Base-by-base conservation (phyloP, 2,888 invertebrate species). In the Pheosia gnoma region DNA sequence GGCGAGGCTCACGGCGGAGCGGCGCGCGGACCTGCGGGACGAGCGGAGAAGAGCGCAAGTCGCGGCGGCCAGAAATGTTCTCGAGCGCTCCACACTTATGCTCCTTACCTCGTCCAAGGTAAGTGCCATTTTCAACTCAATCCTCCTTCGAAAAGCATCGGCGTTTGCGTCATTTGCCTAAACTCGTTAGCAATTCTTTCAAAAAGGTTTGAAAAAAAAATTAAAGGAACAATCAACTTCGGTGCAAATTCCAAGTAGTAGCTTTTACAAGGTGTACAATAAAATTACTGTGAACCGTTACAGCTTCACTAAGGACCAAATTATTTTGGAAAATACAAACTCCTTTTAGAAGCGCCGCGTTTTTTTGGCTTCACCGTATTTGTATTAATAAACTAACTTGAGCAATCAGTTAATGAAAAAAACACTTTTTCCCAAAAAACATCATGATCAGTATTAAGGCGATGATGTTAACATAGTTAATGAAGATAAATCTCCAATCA, bases 1-100 rank as follows among this genome's bases (percentile, higher is more conserved):
- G 75, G 99, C 99, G 38, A 97, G 99, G 86, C 95, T 99, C 65
- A 98, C 98, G 36, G 98, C 95, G 49, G 96, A 96, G 81, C 89
- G 96, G 67, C 95, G 96, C 80, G 98, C 98, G 82, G 98, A 97
- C 85, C 94, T 97, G 62, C 97, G 98, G 79, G 99, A 99, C 89
- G 99, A 99, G 88, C 95, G 98, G 78, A 94, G 99, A 76, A 94
- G 98, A 80, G 98, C 99, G 11, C 99, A 99, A 94, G 99, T 99
- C 95, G 97, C 97, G 9, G 98, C 98, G 38, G 99, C 99, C 0
- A 95, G 99, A 74, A 98, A 98, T 81, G 98, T 99, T 65, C 94
- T 99, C 36, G 99, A 99, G 89, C 95, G 98, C 71, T 98, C 99
- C 59, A 99, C 99, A 43, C 98, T 99, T 95, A 97, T 99, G 96